These are phyloP conservation scores for Amniataba percoides DNA, from an alignment of 2,797 vertebrate genomes.

Conservation along the genomic window DNA sequence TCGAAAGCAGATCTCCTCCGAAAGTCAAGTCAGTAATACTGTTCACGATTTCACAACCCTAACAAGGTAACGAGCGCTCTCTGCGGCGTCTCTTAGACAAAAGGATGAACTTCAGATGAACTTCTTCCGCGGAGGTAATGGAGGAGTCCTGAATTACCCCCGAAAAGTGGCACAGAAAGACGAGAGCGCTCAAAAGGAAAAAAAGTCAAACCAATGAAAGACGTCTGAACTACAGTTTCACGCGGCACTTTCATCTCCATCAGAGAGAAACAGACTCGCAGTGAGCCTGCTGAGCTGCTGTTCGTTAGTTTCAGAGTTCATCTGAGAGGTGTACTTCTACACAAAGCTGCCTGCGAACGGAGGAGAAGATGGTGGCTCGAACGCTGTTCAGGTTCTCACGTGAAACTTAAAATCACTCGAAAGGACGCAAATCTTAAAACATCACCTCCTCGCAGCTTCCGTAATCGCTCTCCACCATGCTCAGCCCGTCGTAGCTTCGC, in stretches of 20 bases:
- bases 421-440: conserved; percentile 84
- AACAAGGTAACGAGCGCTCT: background rate
- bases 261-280: background rate
- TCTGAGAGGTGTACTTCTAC: conserved; percentile 8
- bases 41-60: conserved; percentile 21
- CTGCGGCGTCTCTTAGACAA: background rate
- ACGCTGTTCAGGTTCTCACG: background rate
- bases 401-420: background rate
- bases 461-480: conserved; percentile 95
- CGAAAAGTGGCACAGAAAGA: no score
- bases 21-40: conserved; percentile 46
- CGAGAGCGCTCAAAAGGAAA: no score
- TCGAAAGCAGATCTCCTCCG: background rate
- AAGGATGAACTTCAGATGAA: conserved; percentile 49
- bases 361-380: background rate
- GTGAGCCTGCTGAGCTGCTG: background rate
- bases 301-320: conserved; percentile 6
- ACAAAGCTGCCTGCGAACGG: conserved; percentile 49
- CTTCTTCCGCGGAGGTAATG: conserved; percentile 15
- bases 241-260: conserved; percentile 14
- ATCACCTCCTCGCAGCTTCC: conserved; percentile 99
- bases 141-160: conserved; percentile 14
- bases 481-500: conserved; percentile 86
- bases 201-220: conserved; percentile 38
- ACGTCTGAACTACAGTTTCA: conserved; percentile 18